A percentile compares a stretch with the other conserved stretches of the same genome.
Conservation (phyloP, 2,113 vertebrate species). For the Menura novaehollandiae region DNA sequence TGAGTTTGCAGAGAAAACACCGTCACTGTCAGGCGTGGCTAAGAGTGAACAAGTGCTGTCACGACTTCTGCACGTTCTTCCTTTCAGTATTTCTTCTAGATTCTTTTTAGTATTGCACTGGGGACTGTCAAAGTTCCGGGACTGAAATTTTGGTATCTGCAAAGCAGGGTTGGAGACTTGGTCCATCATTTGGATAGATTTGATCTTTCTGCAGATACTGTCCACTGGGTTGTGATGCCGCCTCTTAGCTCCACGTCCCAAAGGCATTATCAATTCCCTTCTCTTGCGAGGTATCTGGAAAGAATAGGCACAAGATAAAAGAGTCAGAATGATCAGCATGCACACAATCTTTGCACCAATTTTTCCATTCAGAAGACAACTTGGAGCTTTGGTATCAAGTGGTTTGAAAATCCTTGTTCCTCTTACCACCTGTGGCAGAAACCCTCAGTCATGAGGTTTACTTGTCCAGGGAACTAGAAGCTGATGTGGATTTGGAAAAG, state of each 20-base stretch:
- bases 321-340: background rate
- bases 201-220: constrained; percentile 89
- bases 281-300: background rate
- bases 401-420: background rate
- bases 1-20: background rate
- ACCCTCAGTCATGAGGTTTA: background rate
- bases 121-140: constrained; percentile 78
- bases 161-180: constrained; percentile 70
- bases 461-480: background rate
- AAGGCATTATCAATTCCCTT: background rate
- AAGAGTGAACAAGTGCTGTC: background rate
- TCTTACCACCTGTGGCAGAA: background rate
- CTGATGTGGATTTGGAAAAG: background rate
- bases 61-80: constrained; percentile 28
- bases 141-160: constrained; percentile 83
- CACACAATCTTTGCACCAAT: accelerated
- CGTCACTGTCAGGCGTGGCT: background rate
- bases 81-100: constrained; percentile 80
- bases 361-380: background rate
- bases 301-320: accelerated
- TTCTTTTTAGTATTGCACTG: constrained; percentile 73
- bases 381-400: background rate
- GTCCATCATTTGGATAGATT: constrained; percentile 82
- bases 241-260: background rate
- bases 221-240: constrained; percentile 86